Conservation (phyloP, 2,113 vertebrate species). For the Ramphastos sulfuratus region DNA sequence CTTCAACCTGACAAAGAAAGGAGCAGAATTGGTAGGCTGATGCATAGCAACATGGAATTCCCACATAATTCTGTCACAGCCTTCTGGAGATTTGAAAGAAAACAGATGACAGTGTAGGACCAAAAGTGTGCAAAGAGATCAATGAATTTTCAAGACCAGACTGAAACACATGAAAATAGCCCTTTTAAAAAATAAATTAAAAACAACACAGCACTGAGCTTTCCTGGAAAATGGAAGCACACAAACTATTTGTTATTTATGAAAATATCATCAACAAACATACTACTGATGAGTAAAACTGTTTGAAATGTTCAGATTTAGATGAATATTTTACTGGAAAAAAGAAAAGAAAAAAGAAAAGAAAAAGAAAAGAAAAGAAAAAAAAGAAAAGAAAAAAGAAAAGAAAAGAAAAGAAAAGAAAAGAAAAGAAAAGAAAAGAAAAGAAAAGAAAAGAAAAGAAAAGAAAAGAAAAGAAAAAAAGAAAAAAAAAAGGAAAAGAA, state of each 20-base stretch:
- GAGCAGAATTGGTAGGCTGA: background rate
- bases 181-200: background rate
- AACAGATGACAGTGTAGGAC: slow-evolving; percentile 49
- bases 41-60: slow-evolving; percentile 33
- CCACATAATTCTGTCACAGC: background rate
- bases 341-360: background rate
- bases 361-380: background rate
- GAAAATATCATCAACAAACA: background rate
- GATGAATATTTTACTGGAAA: background rate
- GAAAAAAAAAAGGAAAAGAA: background rate
- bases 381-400: background rate
- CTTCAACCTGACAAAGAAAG: slow-evolving; percentile 1
- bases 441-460: background rate
- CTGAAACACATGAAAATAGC: slow-evolving; percentile 17
- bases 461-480: no score
- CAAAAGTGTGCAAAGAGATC: background rate
- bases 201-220: background rate
- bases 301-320: background rate
- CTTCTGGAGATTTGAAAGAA: slow-evolving; percentile 47
- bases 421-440: background rate
- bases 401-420: background rate
- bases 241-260: background rate
- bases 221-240: slow-evolving; percentile 6
- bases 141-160: slow-evolving; percentile 42
- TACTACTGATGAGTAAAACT: background rate